Evolutionary conservation across 1,140 invertebrate species (phyloP), one percentile per base, ranked within the genome.

Genomic region (Tachypleus tridentatus): DNA sequence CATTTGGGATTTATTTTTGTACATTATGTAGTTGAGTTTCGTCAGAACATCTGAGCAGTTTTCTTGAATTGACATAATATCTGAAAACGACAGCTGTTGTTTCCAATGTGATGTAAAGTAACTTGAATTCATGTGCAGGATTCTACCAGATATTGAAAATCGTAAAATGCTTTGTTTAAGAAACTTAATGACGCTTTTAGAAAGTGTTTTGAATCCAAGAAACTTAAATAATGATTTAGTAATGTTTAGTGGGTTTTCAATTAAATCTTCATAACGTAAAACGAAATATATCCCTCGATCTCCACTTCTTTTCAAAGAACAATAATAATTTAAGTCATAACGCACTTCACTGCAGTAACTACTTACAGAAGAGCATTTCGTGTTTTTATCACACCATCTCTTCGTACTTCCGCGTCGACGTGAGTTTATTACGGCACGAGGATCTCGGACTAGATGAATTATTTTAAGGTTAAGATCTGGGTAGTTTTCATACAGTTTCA

Each of bases 401-500:
- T 66, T 68, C 53, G 70, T 64, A 8, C 58, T 62, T 64, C 64
- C 63, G 5, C 64, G 63, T 51, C 62, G 51, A 3, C 70, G 57
- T 10, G 70, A 71, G 58, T 67, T 67, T 66, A 71, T 71, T 4
- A 67, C 68, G 49, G 63, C 70, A 62, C 70, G 59, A 4, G 70
- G 70, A 60, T 71, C 70, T 51, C 70, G 59, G 10, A 71, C 66
- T 29, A 71, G 62, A 65, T 66, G 69, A 9, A 71, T 65, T 6
- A 72, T 50, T 66, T 68, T 64, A 50, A 70, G 61, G 51, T 67
- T 67, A 9, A 67, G 63, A 67, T 67, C 66, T 49, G 59, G 58
- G 50, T 64, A 67, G 52, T 64, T 61, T 57, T 63, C 59, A 11
- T 63, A 7, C 10, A 69, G n/a, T 49, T 63, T 65, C 9, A 51